These are phyloP conservation scores for Drosophila simulans DNA, from an alignment of 1,140 invertebrate species.

Conservation along the genomic window DNA sequence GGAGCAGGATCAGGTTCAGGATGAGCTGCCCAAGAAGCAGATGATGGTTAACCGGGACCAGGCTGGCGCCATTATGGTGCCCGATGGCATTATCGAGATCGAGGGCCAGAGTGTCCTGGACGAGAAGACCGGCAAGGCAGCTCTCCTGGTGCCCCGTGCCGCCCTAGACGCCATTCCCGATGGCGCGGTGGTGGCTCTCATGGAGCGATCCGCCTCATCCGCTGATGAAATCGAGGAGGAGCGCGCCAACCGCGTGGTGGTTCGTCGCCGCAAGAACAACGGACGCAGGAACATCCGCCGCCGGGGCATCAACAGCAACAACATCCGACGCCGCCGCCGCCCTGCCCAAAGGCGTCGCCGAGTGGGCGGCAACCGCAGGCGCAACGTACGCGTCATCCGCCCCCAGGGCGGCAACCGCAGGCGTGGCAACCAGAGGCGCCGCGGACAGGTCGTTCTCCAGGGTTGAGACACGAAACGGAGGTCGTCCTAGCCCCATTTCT, in stretches of 20 bases:
- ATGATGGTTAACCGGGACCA: constrained; percentile 78
- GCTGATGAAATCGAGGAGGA: constrained; percentile 53
- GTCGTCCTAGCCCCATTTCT: background rate
- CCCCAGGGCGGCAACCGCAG: constrained; percentile 26
- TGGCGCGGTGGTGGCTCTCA: constrained; percentile 75
- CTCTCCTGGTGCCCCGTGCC: constrained; percentile 72
- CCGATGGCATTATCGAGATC: constrained; percentile 80
- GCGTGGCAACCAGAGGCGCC: constrained; percentile 51
- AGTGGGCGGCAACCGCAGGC: constrained; percentile 40
- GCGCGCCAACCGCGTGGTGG: constrained; percentile 77
- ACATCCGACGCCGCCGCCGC: constrained; percentile 34
- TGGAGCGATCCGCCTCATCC: constrained; percentile 57
- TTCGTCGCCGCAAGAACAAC: constrained; percentile 69
- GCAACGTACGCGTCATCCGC: constrained; percentile 47
- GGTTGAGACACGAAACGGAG: constrained; percentile 23
- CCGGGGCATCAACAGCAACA: constrained; percentile 19
- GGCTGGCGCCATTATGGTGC: constrained; percentile 80
- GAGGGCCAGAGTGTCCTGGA: constrained; percentile 79
- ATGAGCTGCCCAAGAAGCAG: constrained; percentile 60
- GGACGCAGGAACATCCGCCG: constrained; percentile 59
- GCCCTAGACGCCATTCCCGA: constrained; percentile 79
- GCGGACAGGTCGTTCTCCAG: constrained; percentile 51
- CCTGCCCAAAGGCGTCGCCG: constrained; percentile 54
- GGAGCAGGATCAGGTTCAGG: constrained; percentile 6
- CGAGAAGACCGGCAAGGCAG: constrained; percentile 78